These are phyloP conservation scores for Rhagologus leucostigma DNA, from an alignment of 2,113 vertebrate genomes.

Conservation along the genomic window DNA sequence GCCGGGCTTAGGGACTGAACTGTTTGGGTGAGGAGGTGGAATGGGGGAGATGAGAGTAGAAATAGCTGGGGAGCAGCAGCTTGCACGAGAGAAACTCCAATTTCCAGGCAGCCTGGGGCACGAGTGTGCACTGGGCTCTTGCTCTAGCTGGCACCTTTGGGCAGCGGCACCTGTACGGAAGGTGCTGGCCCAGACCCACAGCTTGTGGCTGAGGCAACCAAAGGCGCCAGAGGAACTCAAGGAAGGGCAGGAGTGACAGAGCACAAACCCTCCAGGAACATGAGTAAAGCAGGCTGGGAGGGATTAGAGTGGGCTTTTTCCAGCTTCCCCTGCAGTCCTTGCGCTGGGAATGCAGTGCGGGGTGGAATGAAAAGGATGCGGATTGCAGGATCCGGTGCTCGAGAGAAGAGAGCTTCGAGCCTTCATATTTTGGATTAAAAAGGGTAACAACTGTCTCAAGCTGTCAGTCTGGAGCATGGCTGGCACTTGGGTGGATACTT, in stretches of 20 bases:
- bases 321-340: not conserved
- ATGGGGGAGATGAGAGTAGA: not conserved
- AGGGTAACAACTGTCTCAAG: not conserved
- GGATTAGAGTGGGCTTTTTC: not conserved
- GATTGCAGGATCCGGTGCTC: not conserved
- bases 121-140: not conserved
- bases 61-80: not conserved
- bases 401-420: not conserved
- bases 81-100: not conserved
- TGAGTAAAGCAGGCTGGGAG: not conserved
- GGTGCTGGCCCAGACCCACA: not conserved
- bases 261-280: not conserved
- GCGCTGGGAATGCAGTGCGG: not conserved
- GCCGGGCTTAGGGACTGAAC: not conserved
- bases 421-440: not conserved
- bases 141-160: not conserved
- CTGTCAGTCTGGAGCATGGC: too few relatives aligned
- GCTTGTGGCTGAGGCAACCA: fast-evolving
- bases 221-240: not conserved
- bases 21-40: not conserved
- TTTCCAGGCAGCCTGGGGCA: not conserved
- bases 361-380: not conserved
- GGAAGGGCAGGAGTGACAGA: not conserved
- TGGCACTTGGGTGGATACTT: not conserved
- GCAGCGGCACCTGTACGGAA: fast-evolving